Percentiles rank a stretch among this genome's conserved stretches.
These are phyloP conservation scores for Lasioglossum villosulum DNA, from an alignment of 2,888 invertebrate genomes.

Conservation along the genomic window DNA sequence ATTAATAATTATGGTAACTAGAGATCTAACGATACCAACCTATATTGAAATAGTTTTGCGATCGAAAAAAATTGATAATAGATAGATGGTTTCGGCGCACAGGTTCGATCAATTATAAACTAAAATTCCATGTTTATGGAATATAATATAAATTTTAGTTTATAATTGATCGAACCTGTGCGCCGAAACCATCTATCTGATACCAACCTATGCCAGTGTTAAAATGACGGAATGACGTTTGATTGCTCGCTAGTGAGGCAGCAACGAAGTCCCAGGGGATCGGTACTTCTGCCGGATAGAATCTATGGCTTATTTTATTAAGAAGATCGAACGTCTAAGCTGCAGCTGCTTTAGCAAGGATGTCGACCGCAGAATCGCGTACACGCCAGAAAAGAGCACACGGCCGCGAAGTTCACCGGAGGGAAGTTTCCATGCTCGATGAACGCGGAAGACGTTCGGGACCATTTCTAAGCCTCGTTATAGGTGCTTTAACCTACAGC, in stretches of 20 bases:
- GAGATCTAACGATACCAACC: not conserved
- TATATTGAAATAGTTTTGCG: too few species aligned
- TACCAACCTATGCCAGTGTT: not conserved
- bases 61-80: too few species aligned
- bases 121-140: too few species aligned
- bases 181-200: too few species aligned
- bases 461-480: constrained; percentile 52
- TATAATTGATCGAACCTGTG: too few species aligned
- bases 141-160: too few species aligned
- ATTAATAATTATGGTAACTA: too few species aligned
- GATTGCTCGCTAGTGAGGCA: not conserved
- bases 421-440: constrained; percentile 21
- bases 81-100: too few species aligned
- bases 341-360: not conserved
- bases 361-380: not conserved
- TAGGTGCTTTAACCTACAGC: constrained; percentile 55
- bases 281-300: not conserved
- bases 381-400: not conserved
- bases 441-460: constrained; percentile 42
- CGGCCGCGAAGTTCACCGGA: constrained; percentile 8
- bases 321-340: not conserved
- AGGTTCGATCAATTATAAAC: too few species aligned
- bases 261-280: not conserved
- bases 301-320: not conserved
- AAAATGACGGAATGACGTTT: not conserved